Percentiles rank a stretch among this genome's conserved stretches.
phyloP scores from a whole-genome alignment of 2,113 vertebrate genomes.

The Boulengeromyrus knoepffleri region DNA sequence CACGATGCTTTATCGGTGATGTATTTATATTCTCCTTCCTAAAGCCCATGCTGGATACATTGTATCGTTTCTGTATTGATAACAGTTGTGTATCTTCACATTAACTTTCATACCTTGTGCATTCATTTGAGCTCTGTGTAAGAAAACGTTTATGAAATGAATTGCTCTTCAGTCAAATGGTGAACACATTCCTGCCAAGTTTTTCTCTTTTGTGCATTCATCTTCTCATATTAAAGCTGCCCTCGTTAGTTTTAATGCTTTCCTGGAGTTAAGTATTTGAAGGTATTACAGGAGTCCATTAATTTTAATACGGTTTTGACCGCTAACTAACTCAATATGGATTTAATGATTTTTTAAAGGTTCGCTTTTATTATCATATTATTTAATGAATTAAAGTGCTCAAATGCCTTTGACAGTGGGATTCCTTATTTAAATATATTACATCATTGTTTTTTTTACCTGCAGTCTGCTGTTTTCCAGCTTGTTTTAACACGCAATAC shows the following conservation, averaged over 20 bases:
- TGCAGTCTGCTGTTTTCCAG: not conserved
- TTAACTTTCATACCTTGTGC: not conserved
- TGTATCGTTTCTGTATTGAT: not conserved
- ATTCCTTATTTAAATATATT: not conserved
- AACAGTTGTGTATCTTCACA: not conserved
- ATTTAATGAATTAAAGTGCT: not conserved
- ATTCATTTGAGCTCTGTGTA: not conserved
- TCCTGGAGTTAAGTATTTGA: not conserved
- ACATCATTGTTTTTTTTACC: not conserved
- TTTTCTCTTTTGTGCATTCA: not conserved
- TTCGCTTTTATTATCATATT: not conserved
- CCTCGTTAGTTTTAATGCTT: not conserved
- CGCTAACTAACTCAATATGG: not conserved
- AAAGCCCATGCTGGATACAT: not conserved
- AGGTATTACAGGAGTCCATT: not conserved
- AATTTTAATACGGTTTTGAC: constrained; percentile 11
- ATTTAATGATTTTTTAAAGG: not conserved
- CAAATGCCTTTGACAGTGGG: not conserved
- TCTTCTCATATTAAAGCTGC: not conserved
- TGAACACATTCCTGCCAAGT: not conserved
- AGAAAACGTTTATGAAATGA: not conserved
- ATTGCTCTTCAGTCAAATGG: not conserved
- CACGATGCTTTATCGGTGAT: not conserved
- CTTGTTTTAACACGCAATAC: not conserved
- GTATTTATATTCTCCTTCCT: not conserved